Evolutionary conservation across 2,797 vertebrate genomes (phyloP), one percentile per base, ranked within the genome.

Genomic region (Mus spretus): DNA sequence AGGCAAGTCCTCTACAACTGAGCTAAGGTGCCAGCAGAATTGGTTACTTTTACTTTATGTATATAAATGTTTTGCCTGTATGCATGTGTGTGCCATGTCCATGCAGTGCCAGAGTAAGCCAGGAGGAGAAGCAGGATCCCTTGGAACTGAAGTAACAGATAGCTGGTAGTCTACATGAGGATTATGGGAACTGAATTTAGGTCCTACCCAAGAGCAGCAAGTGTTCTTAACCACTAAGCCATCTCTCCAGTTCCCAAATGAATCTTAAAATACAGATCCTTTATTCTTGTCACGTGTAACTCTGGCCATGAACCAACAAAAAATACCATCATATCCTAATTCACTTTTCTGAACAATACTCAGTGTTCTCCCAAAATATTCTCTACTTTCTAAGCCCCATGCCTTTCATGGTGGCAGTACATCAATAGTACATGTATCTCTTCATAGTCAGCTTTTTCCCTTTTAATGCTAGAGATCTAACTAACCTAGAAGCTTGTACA

Each of bases 321-420:
- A 72, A 37, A 59, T 26, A 95, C 19, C 79, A 8, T 47, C 74
- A 6, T 59, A 53, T 75, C 74, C 50, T 37, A 40, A 91, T 34
- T 80, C 50, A 28, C 7, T 67, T 91, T 91, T 80, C 75, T 83
- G 80, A 95, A 91, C 17, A 84, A 20, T 78, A 70, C 37, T 84
- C 61, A 90, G 0, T 28, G 37, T 94, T 85, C n/a, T 70, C n/a
- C 44, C n/a, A 53, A 50, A 67, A 93, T 37, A 75, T 37, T 53
- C n/a, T 57, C 34, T 19, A 47, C n/a, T 40, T 72, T 61, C 63
- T 24, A 50, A 81, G 20, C 10, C 61, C 11, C 19, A 7, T n/a
- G 57, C 50, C 65, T 77, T 47, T 63, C 22, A 61, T 75, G 26
- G 79, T 31, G 28, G 53, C 44, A 67, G 28, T 37, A 12, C 15